Percentiles rank a stretch among this genome's conserved stretches.
phyloP scores from a whole-genome alignment of 2,888 invertebrate genomes.

The Mimas tiliae region DNA sequence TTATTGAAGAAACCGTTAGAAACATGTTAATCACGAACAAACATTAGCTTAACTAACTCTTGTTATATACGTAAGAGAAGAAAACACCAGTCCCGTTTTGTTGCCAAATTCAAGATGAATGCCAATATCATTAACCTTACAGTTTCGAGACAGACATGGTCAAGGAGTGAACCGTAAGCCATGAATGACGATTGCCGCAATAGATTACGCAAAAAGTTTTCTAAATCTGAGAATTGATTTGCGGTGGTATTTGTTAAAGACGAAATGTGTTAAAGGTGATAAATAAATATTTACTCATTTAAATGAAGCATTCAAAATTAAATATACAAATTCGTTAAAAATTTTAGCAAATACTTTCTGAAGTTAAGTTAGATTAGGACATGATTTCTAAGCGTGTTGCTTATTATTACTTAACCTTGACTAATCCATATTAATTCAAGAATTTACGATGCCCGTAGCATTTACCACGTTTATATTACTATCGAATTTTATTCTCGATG shows the following conservation, averaged over 20 bases:
- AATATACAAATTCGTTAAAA: neutral
- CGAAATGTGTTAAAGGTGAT: neutral
- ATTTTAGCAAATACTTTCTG: neutral
- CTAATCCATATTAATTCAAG: neutral
- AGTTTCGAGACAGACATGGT: constrained; percentile 2
- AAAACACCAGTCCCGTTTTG: constrained; percentile 4
- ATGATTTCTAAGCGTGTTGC: constrained; percentile 1
- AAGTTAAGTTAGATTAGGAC: constrained; percentile 8
- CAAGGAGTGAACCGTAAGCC: constrained; percentile 20
- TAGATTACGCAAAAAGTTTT: constrained; percentile 21
- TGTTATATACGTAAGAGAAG: neutral
- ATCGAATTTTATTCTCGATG: constrained; percentile 25
- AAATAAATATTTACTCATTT: neutral
- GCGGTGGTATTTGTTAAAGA: neutral
- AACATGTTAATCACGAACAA: neutral
- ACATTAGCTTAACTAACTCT: neutral
- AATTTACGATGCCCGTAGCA: constrained; percentile 10
- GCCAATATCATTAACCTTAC: constrained; percentile 19
- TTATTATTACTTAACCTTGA: neutral
- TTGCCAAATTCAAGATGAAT: constrained; percentile 14
- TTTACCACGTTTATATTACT: constrained; percentile 22
- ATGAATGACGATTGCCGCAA: constrained; percentile 25
- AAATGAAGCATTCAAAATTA: neutral
- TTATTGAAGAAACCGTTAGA: neutral
- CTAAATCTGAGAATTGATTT: constrained; percentile 15